Conservation (phyloP, 2,888 invertebrate species). For the Mystacides longicornis region DNA sequence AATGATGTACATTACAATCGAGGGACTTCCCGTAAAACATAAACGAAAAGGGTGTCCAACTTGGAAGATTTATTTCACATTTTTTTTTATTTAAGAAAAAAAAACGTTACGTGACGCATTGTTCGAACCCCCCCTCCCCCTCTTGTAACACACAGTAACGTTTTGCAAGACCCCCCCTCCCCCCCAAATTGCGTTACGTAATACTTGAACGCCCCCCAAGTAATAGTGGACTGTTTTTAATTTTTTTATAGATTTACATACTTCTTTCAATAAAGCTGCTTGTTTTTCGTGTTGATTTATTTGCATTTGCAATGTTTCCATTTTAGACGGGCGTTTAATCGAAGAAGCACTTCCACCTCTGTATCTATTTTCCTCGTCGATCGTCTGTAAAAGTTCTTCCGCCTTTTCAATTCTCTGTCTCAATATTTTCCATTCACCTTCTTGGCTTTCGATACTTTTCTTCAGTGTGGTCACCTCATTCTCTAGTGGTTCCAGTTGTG, state of each 20-base stretch:
- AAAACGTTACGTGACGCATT: too few relatives aligned
- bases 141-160: too few relatives aligned
- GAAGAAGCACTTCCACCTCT: constrained; percentile 41
- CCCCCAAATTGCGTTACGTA: too few relatives aligned
- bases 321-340: constrained; percentile 46
- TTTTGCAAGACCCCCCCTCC: too few relatives aligned
- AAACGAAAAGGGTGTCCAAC: too few relatives aligned
- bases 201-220: too few relatives aligned
- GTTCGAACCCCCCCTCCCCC: too few relatives aligned
- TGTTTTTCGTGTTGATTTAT: constrained; percentile 54
- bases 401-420: constrained; percentile 49
- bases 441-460: constrained; percentile 45
- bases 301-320: constrained; percentile 55
- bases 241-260: constrained; percentile 25
- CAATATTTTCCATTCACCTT: constrained; percentile 49
- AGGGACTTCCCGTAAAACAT: too few relatives aligned
- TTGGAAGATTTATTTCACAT: too few relatives aligned
- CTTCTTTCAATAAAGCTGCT: constrained; percentile 45
- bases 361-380: constrained; percentile 44
- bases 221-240: too few relatives aligned
- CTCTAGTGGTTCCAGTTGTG: constrained; percentile 51
- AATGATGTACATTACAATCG: too few relatives aligned
- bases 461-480: constrained; percentile 47
- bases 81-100: too few relatives aligned
- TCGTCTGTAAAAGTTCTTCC: constrained; percentile 48